Conservation (phyloP, 1,140 invertebrate species). For the Dreissena rostriformis region DNA sequence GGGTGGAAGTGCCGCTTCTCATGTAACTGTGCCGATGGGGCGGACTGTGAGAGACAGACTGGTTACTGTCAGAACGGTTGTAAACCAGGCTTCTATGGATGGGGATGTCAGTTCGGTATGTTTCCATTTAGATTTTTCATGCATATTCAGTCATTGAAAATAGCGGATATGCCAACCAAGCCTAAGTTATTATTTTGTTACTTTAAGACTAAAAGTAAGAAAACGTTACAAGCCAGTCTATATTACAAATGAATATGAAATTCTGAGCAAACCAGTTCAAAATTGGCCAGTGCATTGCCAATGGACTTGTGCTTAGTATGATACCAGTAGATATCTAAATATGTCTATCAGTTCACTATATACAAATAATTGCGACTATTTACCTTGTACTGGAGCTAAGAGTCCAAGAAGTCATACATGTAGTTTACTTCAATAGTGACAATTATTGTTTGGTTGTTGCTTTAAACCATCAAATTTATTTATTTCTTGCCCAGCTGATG, state of each 20-base stretch:
- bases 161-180: not conserved
- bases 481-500: slow-evolving; percentile 20
- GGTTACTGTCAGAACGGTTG: slow-evolving; percentile 27
- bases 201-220: too few relatives aligned
- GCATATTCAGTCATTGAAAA: too few relatives aligned
- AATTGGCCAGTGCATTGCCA: too few relatives aligned
- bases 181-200: too few relatives aligned
- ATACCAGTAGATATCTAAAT: not conserved
- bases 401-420: not conserved
- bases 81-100: slow-evolving; percentile 35
- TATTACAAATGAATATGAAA: too few relatives aligned
- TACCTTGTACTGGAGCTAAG: not conserved
- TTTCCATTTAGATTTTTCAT: not conserved
- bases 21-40: slow-evolving; percentile 29
- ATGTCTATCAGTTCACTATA: not conserved
- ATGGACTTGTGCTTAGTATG: too few relatives aligned
- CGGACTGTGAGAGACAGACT: slow-evolving; percentile 40
- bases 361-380: not conserved
- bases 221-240: too few relatives aligned
- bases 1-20: slow-evolving; percentile 49
- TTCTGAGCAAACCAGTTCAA: too few relatives aligned
- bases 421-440: not conserved
- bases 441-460: not conserved
- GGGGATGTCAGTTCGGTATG: slow-evolving; percentile 38
- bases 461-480: too few relatives aligned